Conservation (phyloP, 2,888 invertebrate genomes). For the Carabus problematicus region DNA sequence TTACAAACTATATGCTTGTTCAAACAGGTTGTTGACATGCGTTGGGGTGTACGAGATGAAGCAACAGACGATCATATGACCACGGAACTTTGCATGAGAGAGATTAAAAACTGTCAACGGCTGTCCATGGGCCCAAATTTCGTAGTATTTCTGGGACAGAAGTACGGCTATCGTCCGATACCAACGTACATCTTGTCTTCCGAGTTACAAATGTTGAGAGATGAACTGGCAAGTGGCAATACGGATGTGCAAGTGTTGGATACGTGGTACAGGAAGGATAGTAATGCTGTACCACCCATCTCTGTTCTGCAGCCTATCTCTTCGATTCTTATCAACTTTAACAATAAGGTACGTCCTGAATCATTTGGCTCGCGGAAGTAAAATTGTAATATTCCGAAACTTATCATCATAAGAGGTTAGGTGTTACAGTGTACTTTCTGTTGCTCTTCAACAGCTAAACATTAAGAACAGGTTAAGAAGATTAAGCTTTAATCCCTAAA, state of each 20-base stretch:
- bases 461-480: too few species aligned
- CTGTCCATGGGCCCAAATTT: conserved; percentile 98
- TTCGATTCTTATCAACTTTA: conserved; percentile 95
- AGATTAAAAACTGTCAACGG: conserved; percentile 96
- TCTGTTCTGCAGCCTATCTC: conserved; percentile 97
- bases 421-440: not conserved
- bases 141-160: conserved; percentile 96
- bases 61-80: conserved; percentile 99
- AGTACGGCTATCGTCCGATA: conserved; percentile 97
- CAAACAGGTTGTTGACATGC: conserved; percentile 93
- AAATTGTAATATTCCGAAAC: too few species aligned
- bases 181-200: conserved; percentile 94
- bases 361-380: not conserved
- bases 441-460: too few species aligned
- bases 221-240: conserved; percentile 83
- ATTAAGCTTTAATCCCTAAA: too few species aligned
- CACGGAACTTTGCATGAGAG: conserved; percentile 96
- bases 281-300: conserved; percentile 94
- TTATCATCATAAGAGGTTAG: not conserved
- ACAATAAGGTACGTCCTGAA: conserved; percentile 80
- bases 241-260: conserved; percentile 85
- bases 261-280: conserved; percentile 95
- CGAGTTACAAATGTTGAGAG: conserved; percentile 86
- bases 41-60: conserved; percentile 98
- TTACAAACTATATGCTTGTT: not conserved